Evolutionary conservation across 1,140 invertebrate species (phyloP).

Genomic region (Heliothis subflexa): DNA sequence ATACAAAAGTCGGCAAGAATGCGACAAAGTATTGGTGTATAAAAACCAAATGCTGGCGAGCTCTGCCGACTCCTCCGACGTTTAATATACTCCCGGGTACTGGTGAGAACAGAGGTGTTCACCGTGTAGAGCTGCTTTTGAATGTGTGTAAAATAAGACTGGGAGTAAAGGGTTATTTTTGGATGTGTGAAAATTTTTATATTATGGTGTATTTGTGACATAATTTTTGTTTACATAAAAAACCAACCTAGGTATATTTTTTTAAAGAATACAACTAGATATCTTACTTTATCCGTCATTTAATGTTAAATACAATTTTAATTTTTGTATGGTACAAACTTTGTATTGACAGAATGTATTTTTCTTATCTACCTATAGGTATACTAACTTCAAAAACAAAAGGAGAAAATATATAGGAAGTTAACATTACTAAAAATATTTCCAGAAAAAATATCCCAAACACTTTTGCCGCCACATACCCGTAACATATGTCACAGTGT

Average conservation of each 20-base stretch:
- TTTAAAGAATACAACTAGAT: background rate
- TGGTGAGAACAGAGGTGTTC: constrained; percentile 49
- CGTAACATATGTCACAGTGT: constrained; percentile 78
- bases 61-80: constrained; percentile 72
- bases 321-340: no score
- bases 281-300: no score
- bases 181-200: background rate
- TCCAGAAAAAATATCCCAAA: background rate
- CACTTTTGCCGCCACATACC: constrained; percentile 62
- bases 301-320: no score
- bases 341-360: no score
- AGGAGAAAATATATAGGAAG: no score
- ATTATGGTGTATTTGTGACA: no score
- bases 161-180: background rate
- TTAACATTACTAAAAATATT: background rate
- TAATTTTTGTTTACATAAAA: background rate
- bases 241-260: background rate
- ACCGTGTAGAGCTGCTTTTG: background rate
- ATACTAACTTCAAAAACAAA: no score
- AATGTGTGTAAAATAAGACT: background rate
- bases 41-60: constrained; percentile 83
- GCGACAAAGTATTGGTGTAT: constrained; percentile 85
- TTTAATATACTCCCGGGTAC: constrained; percentile 84
- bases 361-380: no score
- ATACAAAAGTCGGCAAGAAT: constrained; percentile 84